Conservation (phyloP, 2,888 invertebrate species). For the Azorinus chamasolen region DNA sequence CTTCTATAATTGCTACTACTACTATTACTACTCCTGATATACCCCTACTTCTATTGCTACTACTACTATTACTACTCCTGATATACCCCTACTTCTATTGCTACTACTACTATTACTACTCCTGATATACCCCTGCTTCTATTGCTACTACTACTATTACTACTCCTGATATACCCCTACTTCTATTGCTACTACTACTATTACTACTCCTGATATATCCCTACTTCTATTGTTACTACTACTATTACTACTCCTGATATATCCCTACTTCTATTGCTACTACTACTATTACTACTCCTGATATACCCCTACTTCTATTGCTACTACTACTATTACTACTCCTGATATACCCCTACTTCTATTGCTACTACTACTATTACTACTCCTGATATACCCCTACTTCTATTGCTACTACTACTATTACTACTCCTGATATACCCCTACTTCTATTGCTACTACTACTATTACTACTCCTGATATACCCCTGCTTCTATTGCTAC, state of each 20-base stretch:
- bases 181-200: slow-evolving; percentile 30
- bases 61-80: slow-evolving; percentile 18
- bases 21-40: slow-evolving; percentile 10
- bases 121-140: slow-evolving; percentile 18
- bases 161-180: not conserved
- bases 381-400: too few relatives aligned
- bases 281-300: too few relatives aligned
- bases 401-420: too few relatives aligned
- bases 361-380: too few relatives aligned
- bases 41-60: slow-evolving; percentile 5
- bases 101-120: slow-evolving; percentile 23
- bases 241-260: slow-evolving; percentile 26
- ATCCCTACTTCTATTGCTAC: too few relatives aligned
- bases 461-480: too few relatives aligned
- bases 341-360: too few relatives aligned
- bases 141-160: slow-evolving; percentile 16
- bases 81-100: slow-evolving; percentile 13
- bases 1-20: slow-evolving; percentile 7
- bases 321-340: too few relatives aligned
- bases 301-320: too few relatives aligned
- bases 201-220: slow-evolving; percentile 18
- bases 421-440: too few relatives aligned
- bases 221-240: slow-evolving; percentile 31
- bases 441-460: too few relatives aligned
- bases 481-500: too few relatives aligned